Conservation (phyloP, 1,140 invertebrate species). For the Parasteatoda tepidariorum region DNA sequence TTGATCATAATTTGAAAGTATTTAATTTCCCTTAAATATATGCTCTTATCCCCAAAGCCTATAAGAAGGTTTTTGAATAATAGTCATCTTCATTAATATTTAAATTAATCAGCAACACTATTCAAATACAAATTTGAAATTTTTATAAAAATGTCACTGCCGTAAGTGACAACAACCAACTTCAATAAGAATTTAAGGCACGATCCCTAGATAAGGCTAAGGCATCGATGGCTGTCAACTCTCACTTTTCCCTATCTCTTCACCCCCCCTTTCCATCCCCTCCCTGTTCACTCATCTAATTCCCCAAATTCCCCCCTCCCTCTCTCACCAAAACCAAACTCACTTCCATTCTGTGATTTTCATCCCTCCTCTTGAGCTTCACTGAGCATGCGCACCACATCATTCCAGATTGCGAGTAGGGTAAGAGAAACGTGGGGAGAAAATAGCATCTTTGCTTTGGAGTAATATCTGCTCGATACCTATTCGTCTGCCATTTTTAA, state of each 20-base stretch:
- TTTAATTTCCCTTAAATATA: too few relatives aligned
- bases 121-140: too few relatives aligned
- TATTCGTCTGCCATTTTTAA: conserved; percentile 10
- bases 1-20: too few relatives aligned
- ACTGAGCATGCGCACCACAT: conserved; percentile 1
- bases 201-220: not conserved
- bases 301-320: conserved; percentile 34
- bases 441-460: not conserved
- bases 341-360: conserved; percentile 38
- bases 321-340: conserved; percentile 35
- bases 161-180: too few relatives aligned
- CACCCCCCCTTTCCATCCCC: not conserved
- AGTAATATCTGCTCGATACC: not conserved
- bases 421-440: not conserved
- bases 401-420: not conserved
- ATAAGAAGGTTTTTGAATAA: too few relatives aligned
- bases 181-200: not conserved
- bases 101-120: too few relatives aligned
- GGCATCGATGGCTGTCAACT: conserved; percentile 36
- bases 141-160: too few relatives aligned
- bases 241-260: conserved; percentile 23
- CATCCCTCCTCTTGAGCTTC: not conserved
- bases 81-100: too few relatives aligned
- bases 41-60: too few relatives aligned
- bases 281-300: conserved; percentile 25